Evolutionary conservation across 2,113 vertebrate species (phyloP), one percentile per base, ranked within the genome.

Genomic region (Ceratotherium simum): DNA sequence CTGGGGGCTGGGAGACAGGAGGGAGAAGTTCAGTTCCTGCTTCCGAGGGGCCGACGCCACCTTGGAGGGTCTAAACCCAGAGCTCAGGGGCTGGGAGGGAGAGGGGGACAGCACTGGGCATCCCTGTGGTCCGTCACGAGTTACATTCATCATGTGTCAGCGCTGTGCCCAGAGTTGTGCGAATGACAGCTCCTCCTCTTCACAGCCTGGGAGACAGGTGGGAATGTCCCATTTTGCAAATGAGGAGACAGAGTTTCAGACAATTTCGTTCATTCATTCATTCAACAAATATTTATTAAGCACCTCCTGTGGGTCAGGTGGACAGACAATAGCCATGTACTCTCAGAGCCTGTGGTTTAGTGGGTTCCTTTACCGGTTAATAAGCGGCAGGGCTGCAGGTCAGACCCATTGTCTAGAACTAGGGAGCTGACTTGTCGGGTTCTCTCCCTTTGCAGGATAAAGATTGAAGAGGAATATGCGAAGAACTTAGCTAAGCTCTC

Each of bases 381-480:
- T 18, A 3, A 9, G 10, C 12, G 0, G 18, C 62, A 62, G 16
- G 80, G 29, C 48, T n/a, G 36, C 7, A 23, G 29, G 29, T 79
- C 3, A 1, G 23, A 31, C 5, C 39, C 56, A 25, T 0, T 0
- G 2, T 54, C 31, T 33, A 7, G 17, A 2, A 2, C 76, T 8
- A 4, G 27, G 12, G 51, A 48, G 16, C 75, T 95, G 58, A 96
- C 3, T 0, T 5, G 3, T 23, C n/a, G 56, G 29, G 0, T 75
- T 91, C 92, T 97, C 96, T 98, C 94, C 95, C 88, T 98, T 94
- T 90, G 83, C 98, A 99, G 99, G 98, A 99, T 99, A 99, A 99
- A 99, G 98, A 99, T 99, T 97, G 99, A 99, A 98, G 99, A 99
- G 85, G 99, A 99, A 84, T 99, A 99, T 93, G 99, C 99, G 79